phyloP scores from a whole-genome alignment of 2,888 invertebrate species.

The Plebejus anna region DNA sequence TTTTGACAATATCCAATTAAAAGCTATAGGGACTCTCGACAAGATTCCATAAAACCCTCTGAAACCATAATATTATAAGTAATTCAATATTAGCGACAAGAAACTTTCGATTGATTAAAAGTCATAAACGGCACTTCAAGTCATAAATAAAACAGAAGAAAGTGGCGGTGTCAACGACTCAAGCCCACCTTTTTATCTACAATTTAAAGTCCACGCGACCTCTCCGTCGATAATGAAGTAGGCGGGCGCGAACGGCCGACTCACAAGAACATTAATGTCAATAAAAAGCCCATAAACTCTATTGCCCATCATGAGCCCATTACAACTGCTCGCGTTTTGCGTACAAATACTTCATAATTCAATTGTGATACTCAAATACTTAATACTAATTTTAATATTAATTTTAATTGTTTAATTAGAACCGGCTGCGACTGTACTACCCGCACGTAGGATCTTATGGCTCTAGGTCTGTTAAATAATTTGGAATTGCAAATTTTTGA shows the following conservation, averaged over 20 bases:
- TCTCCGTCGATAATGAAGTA: conserved; percentile 76
- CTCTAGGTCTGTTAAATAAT: too few species aligned
- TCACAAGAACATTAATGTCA: conserved; percentile 78
- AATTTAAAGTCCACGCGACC: conserved; percentile 76
- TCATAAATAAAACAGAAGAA: conserved; percentile 46
- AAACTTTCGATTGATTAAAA: conserved; percentile 8
- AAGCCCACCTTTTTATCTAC: conserved; percentile 61
- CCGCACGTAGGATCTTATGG: too few species aligned
- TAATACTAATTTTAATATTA: not conserved
- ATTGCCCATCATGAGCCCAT: conserved; percentile 76
- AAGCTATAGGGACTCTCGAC: too few species aligned
- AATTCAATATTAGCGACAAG: not conserved
- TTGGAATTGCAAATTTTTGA: too few species aligned
- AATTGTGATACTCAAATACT: conserved; percentile 26
- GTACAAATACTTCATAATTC: conserved; percentile 57
- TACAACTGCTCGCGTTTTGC: conserved; percentile 74
- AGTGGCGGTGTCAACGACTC: conserved; percentile 42
- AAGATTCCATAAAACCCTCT: not conserved
- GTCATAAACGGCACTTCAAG: conserved; percentile 33
- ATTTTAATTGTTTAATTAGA: not conserved
- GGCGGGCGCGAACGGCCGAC: conserved; percentile 72
- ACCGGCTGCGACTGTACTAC: not conserved
- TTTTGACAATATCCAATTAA: too few species aligned
- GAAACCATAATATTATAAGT: not conserved
- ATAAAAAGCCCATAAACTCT: conserved; percentile 78